A percentile compares a stretch with the other conserved stretches of the same genome.
phyloP scores from a whole-genome alignment of 2,888 invertebrate species.

The Drosophila pseudotakahashii region DNA sequence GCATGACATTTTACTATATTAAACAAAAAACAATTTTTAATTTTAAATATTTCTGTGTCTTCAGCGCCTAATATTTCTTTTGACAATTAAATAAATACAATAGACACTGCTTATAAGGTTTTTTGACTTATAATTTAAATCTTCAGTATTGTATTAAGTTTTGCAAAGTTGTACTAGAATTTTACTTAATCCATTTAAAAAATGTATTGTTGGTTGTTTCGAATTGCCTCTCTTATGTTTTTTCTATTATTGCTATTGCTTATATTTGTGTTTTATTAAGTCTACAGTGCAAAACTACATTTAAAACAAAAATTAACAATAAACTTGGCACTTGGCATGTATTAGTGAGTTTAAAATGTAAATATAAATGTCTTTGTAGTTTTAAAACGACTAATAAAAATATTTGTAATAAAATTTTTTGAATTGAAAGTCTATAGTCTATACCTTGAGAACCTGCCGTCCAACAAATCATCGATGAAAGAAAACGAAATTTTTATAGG shows the following conservation, averaged over 20 bases:
- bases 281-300: slow-evolving; percentile 39
- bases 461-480: slow-evolving; percentile 67
- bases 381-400: slow-evolving; percentile 12
- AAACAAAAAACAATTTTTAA: too few relatives aligned
- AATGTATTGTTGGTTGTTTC: too few relatives aligned
- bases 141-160: too few relatives aligned
- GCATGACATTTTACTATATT: neutral
- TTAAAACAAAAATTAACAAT: slow-evolving; percentile 9
- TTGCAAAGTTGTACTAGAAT: too few relatives aligned
- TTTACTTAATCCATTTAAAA: too few relatives aligned
- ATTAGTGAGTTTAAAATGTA: slow-evolving; percentile 7
- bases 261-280: slow-evolving; percentile 1
- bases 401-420: slow-evolving; percentile 21
- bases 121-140: too few relatives aligned
- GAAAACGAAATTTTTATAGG: slow-evolving; percentile 42
- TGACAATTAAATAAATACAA: too few relatives aligned
- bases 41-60: too few relatives aligned
- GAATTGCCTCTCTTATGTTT: neutral
- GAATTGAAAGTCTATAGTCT: slow-evolving; percentile 45
- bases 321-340: slow-evolving; percentile 3
- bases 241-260: neutral
- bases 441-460: slow-evolving; percentile 84
- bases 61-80: too few relatives aligned
- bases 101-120: too few relatives aligned
- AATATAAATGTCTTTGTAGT: slow-evolving; percentile 6